phyloP scores from a whole-genome alignment of 2,888 invertebrate species.

The Orgyia antiqua region DNA sequence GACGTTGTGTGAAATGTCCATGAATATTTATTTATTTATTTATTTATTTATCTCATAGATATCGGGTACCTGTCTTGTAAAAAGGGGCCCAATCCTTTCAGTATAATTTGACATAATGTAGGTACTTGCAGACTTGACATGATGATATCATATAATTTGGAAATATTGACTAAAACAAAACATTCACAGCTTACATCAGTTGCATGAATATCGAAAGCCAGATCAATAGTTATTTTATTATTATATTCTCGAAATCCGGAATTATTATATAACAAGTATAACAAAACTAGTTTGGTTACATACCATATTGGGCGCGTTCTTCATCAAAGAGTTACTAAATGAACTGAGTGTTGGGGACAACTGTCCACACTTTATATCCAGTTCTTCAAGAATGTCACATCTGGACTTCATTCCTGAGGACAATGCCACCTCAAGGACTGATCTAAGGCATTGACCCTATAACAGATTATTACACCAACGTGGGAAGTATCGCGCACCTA shows the following conservation, averaged over 20 bases:
- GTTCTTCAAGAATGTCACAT: slow-evolving; percentile 64
- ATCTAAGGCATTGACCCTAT: slow-evolving; percentile 50
- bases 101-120: no score
- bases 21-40: no score
- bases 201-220: no score
- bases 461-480: slow-evolving; percentile 33
- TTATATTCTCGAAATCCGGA: slow-evolving; percentile 10
- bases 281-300: slow-evolving; percentile 42
- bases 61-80: no score
- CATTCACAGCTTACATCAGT: no score
- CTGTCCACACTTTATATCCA: slow-evolving; percentile 69
- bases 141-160: no score
- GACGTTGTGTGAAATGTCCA: no score
- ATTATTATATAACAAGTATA: slow-evolving; percentile 15
- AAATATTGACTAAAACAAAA: no score
- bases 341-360: slow-evolving; percentile 51
- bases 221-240: no score
- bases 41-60: no score
- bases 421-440: slow-evolving; percentile 52
- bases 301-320: slow-evolving; percentile 58
- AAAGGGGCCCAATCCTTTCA: no score
- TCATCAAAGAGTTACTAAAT: slow-evolving; percentile 43
- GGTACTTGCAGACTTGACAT: no score
- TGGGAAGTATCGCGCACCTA: slow-evolving; percentile 17
- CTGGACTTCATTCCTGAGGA: slow-evolving; percentile 71